phyloP scores from a whole-genome alignment of 1,140 invertebrate species.

The Linepithema humile region DNA sequence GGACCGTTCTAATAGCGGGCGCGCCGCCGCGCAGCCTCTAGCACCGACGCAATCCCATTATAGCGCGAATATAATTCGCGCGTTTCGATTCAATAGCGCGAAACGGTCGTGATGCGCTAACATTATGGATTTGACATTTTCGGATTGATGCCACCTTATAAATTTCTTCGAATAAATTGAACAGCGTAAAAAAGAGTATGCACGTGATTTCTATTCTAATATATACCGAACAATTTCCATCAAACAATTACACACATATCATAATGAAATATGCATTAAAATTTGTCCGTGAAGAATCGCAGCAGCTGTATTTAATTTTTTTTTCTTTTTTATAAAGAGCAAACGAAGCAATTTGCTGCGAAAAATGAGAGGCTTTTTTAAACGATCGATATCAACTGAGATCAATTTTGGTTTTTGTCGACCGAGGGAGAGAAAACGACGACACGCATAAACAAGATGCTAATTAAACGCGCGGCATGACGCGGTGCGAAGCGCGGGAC shows the following conservation, averaged over 20 bases:
- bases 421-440: not conserved
- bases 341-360: not conserved
- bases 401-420: conserved; percentile 21
- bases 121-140: not conserved
- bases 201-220: not conserved
- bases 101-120: not conserved
- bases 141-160: not conserved
- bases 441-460: conserved; percentile 68
- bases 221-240: not conserved
- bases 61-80: conserved; percentile 62
- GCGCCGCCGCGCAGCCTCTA: conserved; percentile 21
- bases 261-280: not conserved
- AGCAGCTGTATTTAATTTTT: not conserved
- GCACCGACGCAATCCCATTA: conserved; percentile 61
- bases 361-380: not conserved
- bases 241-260: not conserved
- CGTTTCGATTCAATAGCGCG: conserved; percentile 11
- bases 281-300: not conserved
- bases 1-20: conserved; percentile 71
- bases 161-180: not conserved
- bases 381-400: not conserved
- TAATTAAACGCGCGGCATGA: conserved; percentile 80
- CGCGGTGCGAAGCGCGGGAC: conserved; percentile 27
- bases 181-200: not conserved
- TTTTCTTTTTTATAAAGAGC: not conserved